Base-by-base conservation (phyloP, 1,140 invertebrate species). In the Agrilus planipennis region DNA sequence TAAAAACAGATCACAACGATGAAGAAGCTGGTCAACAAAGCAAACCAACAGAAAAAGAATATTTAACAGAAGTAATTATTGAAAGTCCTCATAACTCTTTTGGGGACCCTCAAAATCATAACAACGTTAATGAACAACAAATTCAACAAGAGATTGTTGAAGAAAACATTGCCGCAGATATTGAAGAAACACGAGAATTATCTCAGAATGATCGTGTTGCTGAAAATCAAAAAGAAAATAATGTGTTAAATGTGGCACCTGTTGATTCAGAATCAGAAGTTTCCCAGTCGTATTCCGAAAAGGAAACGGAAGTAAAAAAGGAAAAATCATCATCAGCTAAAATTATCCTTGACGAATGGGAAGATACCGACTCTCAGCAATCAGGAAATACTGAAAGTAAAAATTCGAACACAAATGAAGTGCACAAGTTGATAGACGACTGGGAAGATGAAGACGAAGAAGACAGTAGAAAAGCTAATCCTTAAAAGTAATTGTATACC, bases 361-460 rank as follows among this genome's bases (percentile, higher is more conserved):
- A 62, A 22, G 61, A 63, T 44, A 61, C 58, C 6, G 60, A 63
- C 50, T 60, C 57, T 20, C 58, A 61, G 43, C 53, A 61, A 31
- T 54, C 54, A 9, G 59, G 53, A 42, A 47, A 47, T 31, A 37
- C 41, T 22, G 39, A 38, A 37, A 45, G n/a, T n/a, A 47, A 39
- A 43, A 30, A 32, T 39, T 27, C 4, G 19, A 22, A 49, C 30
- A 21, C 15, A 16, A 41, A 28, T 35, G 20, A 21, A 23, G 58
- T 62, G 11, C 53, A 52, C 42, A 61, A 60, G 46, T 41, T 63
- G 37, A 63, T 63, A 43, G 52, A 61, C 38, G 60, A 63, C 45
- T 63, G 60, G 60, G 60, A 60, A n/a, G 59, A 63, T 36, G n/a
- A n/a, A n/a, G 58, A 62, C 38, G 56, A 59, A 3, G 54, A 55